Evolutionary conservation across 2,113 vertebrate species (phyloP), one percentile per base, ranked within the genome.

Genomic region (Silurus meridionalis): DNA sequence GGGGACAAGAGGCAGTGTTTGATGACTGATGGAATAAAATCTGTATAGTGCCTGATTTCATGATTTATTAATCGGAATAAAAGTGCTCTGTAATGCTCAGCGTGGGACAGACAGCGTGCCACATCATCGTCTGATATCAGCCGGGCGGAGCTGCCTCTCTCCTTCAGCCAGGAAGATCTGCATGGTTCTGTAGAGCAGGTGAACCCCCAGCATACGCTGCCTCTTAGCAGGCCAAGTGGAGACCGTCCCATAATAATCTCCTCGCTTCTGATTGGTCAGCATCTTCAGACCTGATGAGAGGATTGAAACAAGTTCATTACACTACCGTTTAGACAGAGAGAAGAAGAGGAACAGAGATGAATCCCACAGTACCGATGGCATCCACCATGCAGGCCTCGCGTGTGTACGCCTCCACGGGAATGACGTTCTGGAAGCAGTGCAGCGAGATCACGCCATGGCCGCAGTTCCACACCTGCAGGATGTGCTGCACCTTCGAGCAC

Each of bases 111-210:
- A 58, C 17, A 23, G 23, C 1, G 2, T 15, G 4, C 61, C 57
- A 80, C 78, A 23, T 80, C 78, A 80, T 61, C 57, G 57, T 9
- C 91, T 91, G 88, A 99, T 95, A 86, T 99, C 97, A 0, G 91
- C 89, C 0, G 98, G 97, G 11, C 95, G 88, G 58, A 97, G 95
- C 91, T 98, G 96, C 71, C 97, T 88, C 85, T 98, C 96, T 0
- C 96, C 97, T 90, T 98, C 97, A 0, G 97, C 97, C 92, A 98
- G 91, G 86, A 98, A 97, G 91, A 98, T 95, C 83, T 95, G 94
- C 94, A 97, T 95, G 69, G 96, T 95, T 0, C 95, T 88, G 90
- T 95, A 94, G 5, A 98, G 91, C 90, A 98, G 90, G 77, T 96
- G 95, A 15, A 97, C 93, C 0, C 98, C 98, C 23, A 99, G 90